phyloP scores from a whole-genome alignment of 2,797 vertebrate species.

The Ctenopoma kingsleyae region DNA sequence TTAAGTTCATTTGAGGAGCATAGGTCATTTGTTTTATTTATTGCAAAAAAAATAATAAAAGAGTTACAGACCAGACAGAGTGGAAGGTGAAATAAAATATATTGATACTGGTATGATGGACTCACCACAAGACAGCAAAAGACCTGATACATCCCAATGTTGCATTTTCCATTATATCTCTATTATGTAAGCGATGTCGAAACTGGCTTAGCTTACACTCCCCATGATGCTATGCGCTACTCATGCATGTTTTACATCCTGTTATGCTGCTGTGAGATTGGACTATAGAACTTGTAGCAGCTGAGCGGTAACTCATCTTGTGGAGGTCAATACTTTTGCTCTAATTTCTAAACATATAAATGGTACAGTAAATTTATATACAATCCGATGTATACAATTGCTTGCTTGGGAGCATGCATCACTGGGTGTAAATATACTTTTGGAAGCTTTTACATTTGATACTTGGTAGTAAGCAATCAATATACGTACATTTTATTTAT shows the following conservation, averaged over 20 bases:
- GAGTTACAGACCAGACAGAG: constrained; percentile 35
- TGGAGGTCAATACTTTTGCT: constrained; percentile 56
- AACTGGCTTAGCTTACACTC: constrained; percentile 60
- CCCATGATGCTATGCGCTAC: constrained; percentile 65
- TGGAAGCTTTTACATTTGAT: constrained; percentile 11
- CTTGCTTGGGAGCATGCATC: not conserved
- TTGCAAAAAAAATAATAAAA: constrained; percentile 26
- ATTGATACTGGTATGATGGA: constrained; percentile 21
- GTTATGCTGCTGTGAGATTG: constrained; percentile 52
- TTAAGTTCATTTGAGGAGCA: constrained; percentile 34
- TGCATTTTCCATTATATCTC: constrained; percentile 46
- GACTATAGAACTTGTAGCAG: constrained; percentile 56
- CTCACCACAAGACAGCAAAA: constrained; percentile 17
- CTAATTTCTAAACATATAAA: constrained; percentile 45
- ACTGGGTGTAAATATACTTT: not conserved
- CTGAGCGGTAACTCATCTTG: constrained; percentile 40
- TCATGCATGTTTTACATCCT: constrained; percentile 77
- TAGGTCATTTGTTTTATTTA: constrained; percentile 41
- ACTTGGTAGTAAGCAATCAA: not conserved
- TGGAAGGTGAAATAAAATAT: constrained; percentile 13
- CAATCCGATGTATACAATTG: not conserved
- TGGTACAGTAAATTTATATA: not conserved
- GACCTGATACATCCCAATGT: constrained; percentile 8
- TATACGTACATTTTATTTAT: not conserved
- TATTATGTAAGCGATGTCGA: constrained; percentile 74